Conservation (phyloP, 1,140 invertebrate genomes). For the Tetraneura akinire region DNA sequence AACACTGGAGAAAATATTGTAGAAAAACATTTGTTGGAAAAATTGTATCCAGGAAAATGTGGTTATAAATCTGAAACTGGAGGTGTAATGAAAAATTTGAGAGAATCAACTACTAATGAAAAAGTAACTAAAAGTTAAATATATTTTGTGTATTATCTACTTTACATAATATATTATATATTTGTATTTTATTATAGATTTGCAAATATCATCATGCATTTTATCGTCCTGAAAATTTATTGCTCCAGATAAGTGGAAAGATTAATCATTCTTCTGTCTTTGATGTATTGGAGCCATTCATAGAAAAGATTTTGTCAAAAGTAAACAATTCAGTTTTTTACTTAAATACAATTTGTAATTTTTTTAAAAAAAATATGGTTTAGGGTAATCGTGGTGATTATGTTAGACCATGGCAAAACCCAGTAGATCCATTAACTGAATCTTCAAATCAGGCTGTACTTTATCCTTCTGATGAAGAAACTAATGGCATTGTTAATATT, state of each 20-base stretch:
- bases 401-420: slow-evolving; percentile 73
- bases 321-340: neutral
- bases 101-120: slow-evolving; percentile 76
- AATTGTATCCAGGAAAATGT: slow-evolving; percentile 77
- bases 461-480: slow-evolving; percentile 85
- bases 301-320: slow-evolving; percentile 73
- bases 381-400: slow-evolving; percentile 66
- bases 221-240: slow-evolving; percentile 88
- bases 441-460: slow-evolving; percentile 61
- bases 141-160: too few species aligned
- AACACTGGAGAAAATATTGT: slow-evolving; percentile 73
- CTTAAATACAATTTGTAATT: neutral
- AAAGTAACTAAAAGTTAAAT: slow-evolving; percentile 74
- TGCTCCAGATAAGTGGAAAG: slow-evolving; percentile 80
- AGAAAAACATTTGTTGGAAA: slow-evolving; percentile 66
- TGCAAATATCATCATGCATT: slow-evolving; percentile 79
- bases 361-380: slow-evolving; percentile 54
- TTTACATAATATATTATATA: neutral
- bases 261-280: slow-evolving; percentile 78
- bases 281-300: slow-evolving; percentile 70
- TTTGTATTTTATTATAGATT: slow-evolving; percentile 63
- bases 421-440: slow-evolving; percentile 67
- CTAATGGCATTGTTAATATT: slow-evolving; percentile 77
- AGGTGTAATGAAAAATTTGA: slow-evolving; percentile 80
- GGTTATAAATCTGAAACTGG: slow-evolving; percentile 85